These are phyloP conservation scores for Centropyge bicolor DNA, from an alignment of 2,797 vertebrate genomes.

Conservation along the genomic window DNA sequence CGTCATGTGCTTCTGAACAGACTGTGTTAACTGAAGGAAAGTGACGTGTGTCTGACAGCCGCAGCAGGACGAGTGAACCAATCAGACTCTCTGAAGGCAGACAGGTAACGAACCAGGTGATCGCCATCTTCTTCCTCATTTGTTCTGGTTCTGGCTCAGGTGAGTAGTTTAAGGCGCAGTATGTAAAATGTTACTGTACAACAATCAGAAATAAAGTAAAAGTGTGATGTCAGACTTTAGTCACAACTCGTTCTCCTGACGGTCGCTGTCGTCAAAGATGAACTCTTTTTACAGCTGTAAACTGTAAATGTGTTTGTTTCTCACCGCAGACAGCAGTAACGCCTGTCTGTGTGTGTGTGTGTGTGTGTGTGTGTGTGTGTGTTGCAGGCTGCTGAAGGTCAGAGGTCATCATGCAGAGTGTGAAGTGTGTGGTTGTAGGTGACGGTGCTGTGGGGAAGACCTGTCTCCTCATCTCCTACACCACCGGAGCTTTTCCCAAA, in stretches of 20 bases:
- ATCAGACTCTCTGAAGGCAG: constrained; percentile 39
- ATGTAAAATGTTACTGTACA: too few relatives aligned
- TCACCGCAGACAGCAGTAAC: too few relatives aligned
- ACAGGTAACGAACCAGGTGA: neutral
- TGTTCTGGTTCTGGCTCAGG: too few relatives aligned
- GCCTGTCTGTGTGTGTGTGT: neutral
- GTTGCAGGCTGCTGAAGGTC: constrained; percentile 70
- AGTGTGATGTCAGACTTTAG: too few relatives aligned
- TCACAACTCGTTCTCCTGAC: too few relatives aligned
- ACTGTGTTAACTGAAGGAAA: constrained; percentile 46
- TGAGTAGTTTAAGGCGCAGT: too few relatives aligned
- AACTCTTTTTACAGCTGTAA: too few relatives aligned
- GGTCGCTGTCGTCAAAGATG: too few relatives aligned
- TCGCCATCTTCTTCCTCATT: neutral
- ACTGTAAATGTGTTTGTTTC: too few relatives aligned
- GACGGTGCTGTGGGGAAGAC: constrained; percentile 94
- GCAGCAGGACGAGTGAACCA: constrained; percentile 11
- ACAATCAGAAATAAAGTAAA: too few relatives aligned
- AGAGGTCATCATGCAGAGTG: constrained; percentile 89
- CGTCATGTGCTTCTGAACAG: constrained; percentile 55
- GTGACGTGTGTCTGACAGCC: constrained; percentile 26
- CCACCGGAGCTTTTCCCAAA: constrained; percentile 92
- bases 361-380: constrained; percentile 9
- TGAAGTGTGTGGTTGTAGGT: constrained; percentile 94
- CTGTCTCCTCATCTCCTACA: constrained; percentile 94